A percentile compares a stretch with the other conserved stretches of the same genome.
These are phyloP conservation scores for Amblyopsis rosae DNA, from an alignment of 2,113 vertebrate genomes.

Conservation along the genomic window DNA sequence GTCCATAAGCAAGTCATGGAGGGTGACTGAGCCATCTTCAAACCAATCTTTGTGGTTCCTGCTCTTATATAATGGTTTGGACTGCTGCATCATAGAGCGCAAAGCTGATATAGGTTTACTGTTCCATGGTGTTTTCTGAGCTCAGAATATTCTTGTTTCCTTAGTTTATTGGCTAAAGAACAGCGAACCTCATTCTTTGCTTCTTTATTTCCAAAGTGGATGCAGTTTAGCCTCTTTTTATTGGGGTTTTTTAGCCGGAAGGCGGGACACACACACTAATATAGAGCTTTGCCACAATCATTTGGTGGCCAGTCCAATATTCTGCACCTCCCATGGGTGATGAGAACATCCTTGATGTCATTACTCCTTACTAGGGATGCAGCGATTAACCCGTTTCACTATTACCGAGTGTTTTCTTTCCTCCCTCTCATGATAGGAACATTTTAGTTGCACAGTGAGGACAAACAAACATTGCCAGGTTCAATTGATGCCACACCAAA, in stretches of 20 bases:
- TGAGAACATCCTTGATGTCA: slow-evolving; percentile 14
- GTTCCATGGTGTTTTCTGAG: not conserved
- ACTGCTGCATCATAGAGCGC: slow-evolving; percentile 15
- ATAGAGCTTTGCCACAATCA: slow-evolving; percentile 10
- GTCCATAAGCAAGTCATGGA: slow-evolving; percentile 4
- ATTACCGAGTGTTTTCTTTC: too few relatives aligned
- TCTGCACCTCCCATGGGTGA: slow-evolving; percentile 11
- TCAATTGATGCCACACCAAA: too few relatives aligned
- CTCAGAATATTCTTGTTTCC: not conserved
- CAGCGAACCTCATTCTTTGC: not conserved
- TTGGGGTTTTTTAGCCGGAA: too few relatives aligned
- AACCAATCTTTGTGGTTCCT: slow-evolving; percentile 24
- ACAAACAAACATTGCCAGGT: too few relatives aligned
- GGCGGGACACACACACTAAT: not conserved
- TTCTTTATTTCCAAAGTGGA: not conserved
- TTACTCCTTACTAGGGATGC: too few relatives aligned
- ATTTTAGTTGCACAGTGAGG: too few relatives aligned
- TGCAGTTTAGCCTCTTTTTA: not conserved
- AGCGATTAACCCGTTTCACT: too few relatives aligned
- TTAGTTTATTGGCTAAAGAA: slow-evolving; percentile 5
- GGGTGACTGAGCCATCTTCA: slow-evolving; percentile 1
- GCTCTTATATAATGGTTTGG: slow-evolving; percentile 8
- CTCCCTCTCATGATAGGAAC: too few relatives aligned
- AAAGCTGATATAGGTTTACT: slow-evolving; percentile 11
- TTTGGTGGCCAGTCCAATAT: slow-evolving; percentile 2